Base-by-base conservation (phyloP, 2,888 invertebrate species). In the Thereva unica region DNA sequence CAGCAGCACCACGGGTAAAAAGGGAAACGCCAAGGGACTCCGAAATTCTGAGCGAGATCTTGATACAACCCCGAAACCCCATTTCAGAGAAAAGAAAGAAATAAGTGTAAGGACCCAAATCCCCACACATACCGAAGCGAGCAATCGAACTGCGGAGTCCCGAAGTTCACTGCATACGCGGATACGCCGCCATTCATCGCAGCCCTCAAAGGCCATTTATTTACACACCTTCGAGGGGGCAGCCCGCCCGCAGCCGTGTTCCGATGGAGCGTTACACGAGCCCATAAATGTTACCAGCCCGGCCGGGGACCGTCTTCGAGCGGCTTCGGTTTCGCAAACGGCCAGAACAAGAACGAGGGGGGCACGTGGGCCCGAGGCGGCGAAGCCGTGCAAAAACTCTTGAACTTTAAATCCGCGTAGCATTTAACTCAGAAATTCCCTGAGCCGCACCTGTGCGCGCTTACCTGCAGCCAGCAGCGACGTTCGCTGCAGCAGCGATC, bases 281-380 rank as follows among this genome's bases (percentile, higher is more conserved):
- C 56, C 41, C 47, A 64, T 66, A 69, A 69, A 59, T 67, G 64
- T 67, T 67, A 69, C 49, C 23, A 23, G 2, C 23, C 23, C 23
- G 23, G 23, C 23, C 23, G 23, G 34, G 41, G 41, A 23, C 50
- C 41, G 61, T 50, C 50, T 61, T 61, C 44, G 38, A 45, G 66
- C 64, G 54, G 64, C 12, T 53, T 57, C 67, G 64, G 53, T 57
- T 66, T 68, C 64, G 66, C 56, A 64, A 64, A 66, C 64, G 64
- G 42, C 52, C 59, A 52, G 23, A 53, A 53, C 12, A 59, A 45
- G 66, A 59, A 38, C 44, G 44, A 35, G 5, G 50, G 7, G 6
- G 37, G 37, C 38, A 38, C 49, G 50, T 50, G 59, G 59, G 37
- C 34, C 10, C 35, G n/a, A 52, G 8, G 52, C 54, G 8, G 12